Evolutionary conservation across 2,888 invertebrate species (phyloP), one percentile per base, ranked within the genome.

Genomic region (Thereva nobilitata): DNA sequence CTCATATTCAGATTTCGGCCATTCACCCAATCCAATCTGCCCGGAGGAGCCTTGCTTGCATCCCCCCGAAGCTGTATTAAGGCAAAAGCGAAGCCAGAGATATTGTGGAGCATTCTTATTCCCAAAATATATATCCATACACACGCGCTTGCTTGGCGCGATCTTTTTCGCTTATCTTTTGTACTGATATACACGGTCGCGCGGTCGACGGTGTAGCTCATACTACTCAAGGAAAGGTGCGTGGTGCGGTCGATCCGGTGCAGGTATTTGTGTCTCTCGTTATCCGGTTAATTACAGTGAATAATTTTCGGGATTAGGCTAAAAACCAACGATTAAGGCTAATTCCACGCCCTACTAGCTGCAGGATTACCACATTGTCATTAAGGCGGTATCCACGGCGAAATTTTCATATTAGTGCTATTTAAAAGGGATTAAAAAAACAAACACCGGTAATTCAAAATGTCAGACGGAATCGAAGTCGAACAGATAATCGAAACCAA

Each of bases 401-500:
- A 7, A 12, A 49, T 2, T 52, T 52, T 35, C 5, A 49, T 6
- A 6, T 23, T 35, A 37, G 1, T 40, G n/a, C 9, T 42, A 12
- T 40, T 45, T 35, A 5, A 12, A 12, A 12, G 40, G 42, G 53
- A 7, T 23, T 53, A 53, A 35, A 53, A 34, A 5, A 41, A 8
- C 10, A 59, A 53, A 34, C 44, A 67, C 34, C 44, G 59, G 4
- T 23, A 23, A 23, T 37, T 56, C 38, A 59, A 59, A 38, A 78
- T 78, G 78, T 78, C 78, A 74, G 86, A 86, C 80, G 86, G 86
- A 76, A 82, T 86, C 80, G 86, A 86, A 82, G 86, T 86, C 80
- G 86, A 87, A 76, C 85, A 83, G 79, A 84, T 85, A 74, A 84
- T 85, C 74, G 86, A 86, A 78, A 86, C 85, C 80, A 86, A 86